These are phyloP conservation scores for Paratrypauchen microcephalus DNA, from an alignment of 2,797 vertebrate genomes.

Conservation along the genomic window DNA sequence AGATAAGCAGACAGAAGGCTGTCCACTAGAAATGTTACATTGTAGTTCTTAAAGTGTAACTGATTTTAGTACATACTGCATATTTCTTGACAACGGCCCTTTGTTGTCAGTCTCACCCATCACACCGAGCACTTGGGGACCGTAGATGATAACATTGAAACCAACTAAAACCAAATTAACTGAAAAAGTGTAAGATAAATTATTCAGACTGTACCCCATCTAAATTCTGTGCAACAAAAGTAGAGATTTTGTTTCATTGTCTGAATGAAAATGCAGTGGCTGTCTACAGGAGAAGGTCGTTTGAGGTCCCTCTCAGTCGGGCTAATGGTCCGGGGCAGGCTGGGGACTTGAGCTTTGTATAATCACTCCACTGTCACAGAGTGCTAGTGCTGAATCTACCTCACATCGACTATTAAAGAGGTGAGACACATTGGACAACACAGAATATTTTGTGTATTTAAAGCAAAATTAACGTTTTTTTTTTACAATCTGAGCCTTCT, in stretches of 20 bases:
- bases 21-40: too few species aligned
- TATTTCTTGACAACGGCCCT: background rate
- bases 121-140: background rate
- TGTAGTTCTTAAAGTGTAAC: too few species aligned
- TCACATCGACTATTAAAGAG: conserved; percentile 75
- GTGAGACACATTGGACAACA: conserved; percentile 41
- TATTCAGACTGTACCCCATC: background rate
- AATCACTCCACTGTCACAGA: conserved; percentile 68
- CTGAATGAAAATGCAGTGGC: background rate
- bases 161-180: background rate
- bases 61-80: too few species aligned
- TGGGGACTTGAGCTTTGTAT: conserved; percentile 48
- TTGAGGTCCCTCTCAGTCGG: conserved; percentile 37
- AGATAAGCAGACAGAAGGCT: too few species aligned
- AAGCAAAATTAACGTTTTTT: too few species aligned
- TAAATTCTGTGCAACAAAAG: background rate
- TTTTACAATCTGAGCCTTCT: too few species aligned
- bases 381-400: conserved; percentile 71
- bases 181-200: background rate
- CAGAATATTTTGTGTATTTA: background rate
- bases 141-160: background rate
- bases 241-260: background rate
- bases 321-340: conserved; percentile 61
- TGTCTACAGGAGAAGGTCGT: background rate
- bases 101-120: background rate